Evolutionary conservation across 2,888 invertebrate genomes (phyloP).

Genomic region (Nomada fabriciana): DNA sequence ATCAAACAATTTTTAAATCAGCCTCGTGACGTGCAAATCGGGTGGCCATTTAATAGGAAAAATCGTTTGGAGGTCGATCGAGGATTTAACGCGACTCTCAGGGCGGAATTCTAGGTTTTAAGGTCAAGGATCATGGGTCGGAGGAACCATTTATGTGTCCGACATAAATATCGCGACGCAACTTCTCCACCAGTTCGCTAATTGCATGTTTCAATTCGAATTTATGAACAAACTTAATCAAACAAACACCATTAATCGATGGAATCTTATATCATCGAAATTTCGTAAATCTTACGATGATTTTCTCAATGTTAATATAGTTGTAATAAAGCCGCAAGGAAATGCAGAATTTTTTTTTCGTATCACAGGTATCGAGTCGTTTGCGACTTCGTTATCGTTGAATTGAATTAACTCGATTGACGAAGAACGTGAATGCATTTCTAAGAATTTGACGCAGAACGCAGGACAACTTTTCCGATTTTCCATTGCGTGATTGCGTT

Average conservation of each 20-base stretch:
- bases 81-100: conserved; percentile 14
- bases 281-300: no score
- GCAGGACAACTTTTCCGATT: not conserved
- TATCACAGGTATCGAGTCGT: no score
- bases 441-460: no score
- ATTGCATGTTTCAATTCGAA: not conserved
- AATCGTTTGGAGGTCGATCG: conserved; percentile 48
- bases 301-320: no score
- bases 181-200: not conserved
- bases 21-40: not conserved
- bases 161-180: not conserved
- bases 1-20: not conserved
- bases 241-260: no score
- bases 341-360: no score
- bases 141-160: conserved; percentile 11
- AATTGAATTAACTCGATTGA: no score
- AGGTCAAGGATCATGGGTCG: conserved; percentile 48
- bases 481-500: not conserved
- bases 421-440: no score
- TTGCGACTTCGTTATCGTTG: no score
- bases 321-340: no score
- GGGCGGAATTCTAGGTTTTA: conserved; percentile 41
- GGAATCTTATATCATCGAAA: no score
- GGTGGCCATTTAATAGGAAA: conserved; percentile 3
- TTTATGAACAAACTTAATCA: not conserved